Conservation (phyloP, 2,113 vertebrate genomes). For the Heliornis fulica region DNA sequence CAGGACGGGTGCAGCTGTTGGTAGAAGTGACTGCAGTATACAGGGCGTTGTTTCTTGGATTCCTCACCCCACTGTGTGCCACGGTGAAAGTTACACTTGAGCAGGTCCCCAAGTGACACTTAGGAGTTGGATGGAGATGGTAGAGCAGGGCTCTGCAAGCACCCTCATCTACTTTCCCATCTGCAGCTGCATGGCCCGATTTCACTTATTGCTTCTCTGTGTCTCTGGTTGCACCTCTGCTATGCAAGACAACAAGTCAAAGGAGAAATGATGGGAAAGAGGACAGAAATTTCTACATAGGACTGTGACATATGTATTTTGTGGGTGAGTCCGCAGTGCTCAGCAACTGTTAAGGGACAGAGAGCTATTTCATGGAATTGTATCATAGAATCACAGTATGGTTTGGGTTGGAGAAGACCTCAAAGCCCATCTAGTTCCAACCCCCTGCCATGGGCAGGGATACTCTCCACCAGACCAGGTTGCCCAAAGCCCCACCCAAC, state of each 20-base stretch:
- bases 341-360: background rate
- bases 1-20: accelerated
- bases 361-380: background rate
- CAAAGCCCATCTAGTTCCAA: too few relatives aligned
- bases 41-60: background rate
- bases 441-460: too few relatives aligned
- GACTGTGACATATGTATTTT: background rate
- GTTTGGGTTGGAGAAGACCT: too few relatives aligned
- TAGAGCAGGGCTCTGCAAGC: background rate
- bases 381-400: too few relatives aligned
- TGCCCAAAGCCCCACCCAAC: too few relatives aligned
- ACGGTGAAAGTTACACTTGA: background rate
- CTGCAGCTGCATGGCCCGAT: background rate
- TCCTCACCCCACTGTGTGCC: background rate
- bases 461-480: too few relatives aligned
- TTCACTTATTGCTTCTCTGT: background rate
- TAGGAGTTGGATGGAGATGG: background rate
- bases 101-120: background rate
- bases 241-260: background rate
- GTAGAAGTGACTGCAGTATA: accelerated
- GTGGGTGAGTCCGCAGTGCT: accelerated
- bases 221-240: background rate
- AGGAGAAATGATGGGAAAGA: background rate
- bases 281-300: background rate
- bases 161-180: accelerated